These are phyloP conservation scores for Anastrepha obliqua DNA, from an alignment of 1,140 invertebrate genomes.

Conservation along the genomic window DNA sequence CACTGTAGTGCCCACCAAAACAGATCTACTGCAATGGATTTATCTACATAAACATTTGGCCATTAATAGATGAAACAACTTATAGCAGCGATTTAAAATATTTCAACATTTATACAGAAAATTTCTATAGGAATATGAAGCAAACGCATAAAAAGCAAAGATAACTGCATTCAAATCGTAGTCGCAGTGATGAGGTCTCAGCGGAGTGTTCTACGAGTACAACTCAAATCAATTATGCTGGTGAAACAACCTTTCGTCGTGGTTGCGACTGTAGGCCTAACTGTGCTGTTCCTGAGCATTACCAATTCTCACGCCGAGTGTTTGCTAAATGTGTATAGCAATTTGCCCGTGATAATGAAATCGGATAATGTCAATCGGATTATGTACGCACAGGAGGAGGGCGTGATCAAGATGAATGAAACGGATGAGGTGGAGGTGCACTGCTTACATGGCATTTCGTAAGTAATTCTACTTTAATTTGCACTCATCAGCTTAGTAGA, in stretches of 20 bases:
- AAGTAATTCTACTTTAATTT: neutral
- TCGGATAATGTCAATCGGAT: neutral
- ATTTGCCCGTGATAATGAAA: constrained; percentile 22
- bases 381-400: constrained; percentile 20
- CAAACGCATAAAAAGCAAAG: neutral
- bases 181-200: neutral
- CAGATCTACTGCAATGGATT: neutral
- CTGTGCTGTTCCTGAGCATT: neutral
- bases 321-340: neutral
- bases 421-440: constrained; percentile 30
- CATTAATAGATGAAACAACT: no score
- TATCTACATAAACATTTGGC: no score
- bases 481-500: neutral
- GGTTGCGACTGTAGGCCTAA: neutral
- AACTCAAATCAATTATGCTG: neutral
- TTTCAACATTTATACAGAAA: no score
- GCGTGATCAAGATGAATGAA: constrained; percentile 14
- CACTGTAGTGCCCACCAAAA: neutral
- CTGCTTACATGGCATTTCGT: neutral
- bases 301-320: neutral
- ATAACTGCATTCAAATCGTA: neutral
- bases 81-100: no score
- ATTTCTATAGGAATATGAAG: no score
- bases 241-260: neutral
- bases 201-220: neutral